Base-by-base conservation (phyloP, 2,888 invertebrate genomes). In the Amphipyra tragopoginis region DNA sequence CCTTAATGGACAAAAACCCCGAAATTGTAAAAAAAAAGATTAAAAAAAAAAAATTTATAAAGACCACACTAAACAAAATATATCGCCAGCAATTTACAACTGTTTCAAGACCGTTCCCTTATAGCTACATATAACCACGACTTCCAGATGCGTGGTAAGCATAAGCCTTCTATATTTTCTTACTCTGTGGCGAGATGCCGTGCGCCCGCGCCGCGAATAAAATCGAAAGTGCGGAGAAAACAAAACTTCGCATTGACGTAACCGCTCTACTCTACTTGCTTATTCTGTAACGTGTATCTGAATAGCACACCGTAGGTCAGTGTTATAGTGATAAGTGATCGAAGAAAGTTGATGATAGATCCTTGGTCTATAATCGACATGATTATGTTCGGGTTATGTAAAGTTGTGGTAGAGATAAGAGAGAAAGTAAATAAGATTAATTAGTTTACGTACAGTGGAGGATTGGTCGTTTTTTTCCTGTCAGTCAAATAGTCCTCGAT, bases 211-310 rank as follows among this genome's bases (percentile, higher is more conserved):
- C 65, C 69, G 72, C 81, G 77, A 85, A 86, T 85, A 86, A 90
- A 91, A 92, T 88, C 86, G 92, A 92, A 92, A 92, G 91, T 88
- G 84, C 79, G 81, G 91, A 81, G 92, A 92, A 91, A 92, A 90
- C 86, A 87, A 87, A 84, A 84, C 72, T 26, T 59, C 67, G 39
- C 63, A 77, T 53, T 89, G 88, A 88, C 84, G 88, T 76, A 88
- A 89, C 65, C 65, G 75, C 72, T 84, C 81, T 81, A 83, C 82
- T 87, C 75, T 68, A 83, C 77, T 83, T 82, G 72, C 70, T 70
- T 64, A 77, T 82, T 79, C 79, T 75, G 65, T 72, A 72, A 77
- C 68, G 50, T 48, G 57, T 60, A 53, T 57, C 56, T 71, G 52
- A 62, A 58, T 42, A 58, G 53, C 57, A 39, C 45, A 42, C 38